A percentile compares a stretch with the other conserved stretches of the same genome.
Conservation (phyloP, 53 echinoderm and acorn worm species). For the Astropecten irregularis region DNA sequence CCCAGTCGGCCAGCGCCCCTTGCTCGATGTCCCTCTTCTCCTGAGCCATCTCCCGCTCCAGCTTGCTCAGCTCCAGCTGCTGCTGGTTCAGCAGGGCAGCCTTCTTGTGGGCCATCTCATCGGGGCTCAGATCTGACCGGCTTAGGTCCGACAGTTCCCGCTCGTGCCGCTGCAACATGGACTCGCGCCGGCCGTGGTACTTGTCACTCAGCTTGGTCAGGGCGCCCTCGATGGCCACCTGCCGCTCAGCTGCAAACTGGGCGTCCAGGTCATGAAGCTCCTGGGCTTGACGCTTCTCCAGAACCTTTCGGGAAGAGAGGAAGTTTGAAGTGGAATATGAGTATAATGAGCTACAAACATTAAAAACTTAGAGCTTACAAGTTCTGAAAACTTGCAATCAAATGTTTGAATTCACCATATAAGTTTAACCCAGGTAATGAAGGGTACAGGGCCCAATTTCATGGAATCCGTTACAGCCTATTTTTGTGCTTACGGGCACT, state of each 20-base stretch:
- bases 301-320: constrained; percentile 55
- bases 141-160: constrained; percentile 85
- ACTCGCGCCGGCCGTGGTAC: constrained; percentile 78
- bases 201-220: constrained; percentile 90
- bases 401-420: too few species aligned
- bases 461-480: too few species aligned
- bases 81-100: constrained; percentile 87
- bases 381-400: too few species aligned
- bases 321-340: too few species aligned
- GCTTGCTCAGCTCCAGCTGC: constrained; percentile 88
- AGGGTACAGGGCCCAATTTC: too few species aligned
- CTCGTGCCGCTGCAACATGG: constrained; percentile 89
- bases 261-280: constrained; percentile 81
- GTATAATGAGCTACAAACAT: too few species aligned
- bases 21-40: constrained; percentile 88
- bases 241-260: constrained; percentile 92
- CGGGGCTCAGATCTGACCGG: constrained; percentile 68
- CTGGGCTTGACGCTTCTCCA: constrained; percentile 92
- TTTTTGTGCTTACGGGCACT: too few species aligned
- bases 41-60: constrained; percentile 81
- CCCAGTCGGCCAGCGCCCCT: constrained; percentile 93
- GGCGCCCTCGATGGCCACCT: constrained; percentile 85
- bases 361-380: too few species aligned
- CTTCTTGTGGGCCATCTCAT: constrained; percentile 76
- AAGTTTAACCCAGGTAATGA: too few species aligned